Evolutionary conservation across 1,140 invertebrate genomes (phyloP).

Genomic region (Sesamia nonagrioides): DNA sequence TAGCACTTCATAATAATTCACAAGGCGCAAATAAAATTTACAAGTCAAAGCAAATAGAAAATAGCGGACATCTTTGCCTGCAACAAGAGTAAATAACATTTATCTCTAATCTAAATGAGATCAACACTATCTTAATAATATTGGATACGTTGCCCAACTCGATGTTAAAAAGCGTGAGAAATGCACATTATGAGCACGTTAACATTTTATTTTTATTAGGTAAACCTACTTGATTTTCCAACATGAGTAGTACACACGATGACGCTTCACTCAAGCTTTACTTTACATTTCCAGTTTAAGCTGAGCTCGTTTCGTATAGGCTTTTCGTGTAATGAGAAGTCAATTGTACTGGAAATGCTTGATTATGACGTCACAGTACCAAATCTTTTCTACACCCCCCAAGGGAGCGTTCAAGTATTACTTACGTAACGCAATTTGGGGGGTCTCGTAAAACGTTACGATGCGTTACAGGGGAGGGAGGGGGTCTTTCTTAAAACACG

Average conservation of each 20-base stretch:
- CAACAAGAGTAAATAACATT: conserved; percentile 14
- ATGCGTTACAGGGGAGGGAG: too few species aligned
- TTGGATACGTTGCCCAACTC: conserved; percentile 20
- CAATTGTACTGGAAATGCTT: too few species aligned
- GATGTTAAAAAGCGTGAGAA: conserved; percentile 37
- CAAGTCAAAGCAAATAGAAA: not conserved
- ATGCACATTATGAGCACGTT: conserved; percentile 20
- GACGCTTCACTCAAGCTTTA: too few species aligned
- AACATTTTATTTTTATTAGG: conserved; percentile 26
- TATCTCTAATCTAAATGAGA: conserved; percentile 21
- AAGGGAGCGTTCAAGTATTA: too few species aligned
- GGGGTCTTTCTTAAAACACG: too few species aligned
- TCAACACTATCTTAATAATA: conserved; percentile 27
- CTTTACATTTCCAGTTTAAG: too few species aligned
- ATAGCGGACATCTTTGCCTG: not conserved
- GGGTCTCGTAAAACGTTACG: too few species aligned
- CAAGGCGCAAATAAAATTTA: not conserved
- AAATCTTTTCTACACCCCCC: too few species aligned
- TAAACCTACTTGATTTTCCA: conserved; percentile 9
- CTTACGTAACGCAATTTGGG: too few species aligned
- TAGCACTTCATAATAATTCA: too few species aligned
- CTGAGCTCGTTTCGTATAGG: too few species aligned
- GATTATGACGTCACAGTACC: not conserved
- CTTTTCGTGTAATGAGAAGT: too few species aligned
- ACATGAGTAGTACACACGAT: not conserved